These are phyloP conservation scores for Callopanchax toddi DNA, from an alignment of 2,113 vertebrate genomes.

Conservation along the genomic window DNA sequence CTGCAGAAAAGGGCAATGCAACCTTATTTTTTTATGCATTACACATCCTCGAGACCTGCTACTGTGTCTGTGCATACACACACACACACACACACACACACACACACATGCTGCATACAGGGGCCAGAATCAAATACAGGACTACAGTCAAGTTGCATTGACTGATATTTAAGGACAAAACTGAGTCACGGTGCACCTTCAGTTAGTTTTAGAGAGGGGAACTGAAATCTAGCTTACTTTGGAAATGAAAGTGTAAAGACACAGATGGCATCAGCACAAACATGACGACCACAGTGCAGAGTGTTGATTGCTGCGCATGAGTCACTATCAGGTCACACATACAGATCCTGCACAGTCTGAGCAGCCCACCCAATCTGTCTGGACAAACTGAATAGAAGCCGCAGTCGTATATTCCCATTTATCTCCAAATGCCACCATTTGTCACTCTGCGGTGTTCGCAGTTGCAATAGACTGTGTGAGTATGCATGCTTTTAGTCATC, in stretches of 20 bases:
- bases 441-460: not conserved
- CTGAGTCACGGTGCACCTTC: not conserved
- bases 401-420: not conserved
- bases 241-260: conserved; percentile 50
- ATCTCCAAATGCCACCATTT: not conserved
- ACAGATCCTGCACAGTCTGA: conserved; percentile 35
- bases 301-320: conserved; percentile 59
- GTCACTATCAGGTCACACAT: conserved; percentile 65
- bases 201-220: conserved; percentile 10
- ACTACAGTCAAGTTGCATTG: conserved; percentile 13
- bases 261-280: conserved; percentile 61
- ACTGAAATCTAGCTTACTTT: conserved; percentile 13
- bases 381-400: conserved; percentile 10
- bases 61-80: not conserved
- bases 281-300: conserved; percentile 16
- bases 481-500: not conserved
- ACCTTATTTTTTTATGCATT: conserved; percentile 49
- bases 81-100: not conserved
- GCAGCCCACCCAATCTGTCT: conserved; percentile 21
- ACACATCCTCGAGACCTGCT: conserved; percentile 43
- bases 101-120: conserved; percentile 13
- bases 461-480: not conserved
- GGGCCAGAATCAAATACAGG: conserved; percentile 11
- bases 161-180: conserved; percentile 54
- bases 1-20: conserved; percentile 28